Percentiles rank a stretch among this genome's conserved stretches.
Evolutionary conservation across 2,113 vertebrate genomes (phyloP).

Genomic region (Procavia capensis): DNA sequence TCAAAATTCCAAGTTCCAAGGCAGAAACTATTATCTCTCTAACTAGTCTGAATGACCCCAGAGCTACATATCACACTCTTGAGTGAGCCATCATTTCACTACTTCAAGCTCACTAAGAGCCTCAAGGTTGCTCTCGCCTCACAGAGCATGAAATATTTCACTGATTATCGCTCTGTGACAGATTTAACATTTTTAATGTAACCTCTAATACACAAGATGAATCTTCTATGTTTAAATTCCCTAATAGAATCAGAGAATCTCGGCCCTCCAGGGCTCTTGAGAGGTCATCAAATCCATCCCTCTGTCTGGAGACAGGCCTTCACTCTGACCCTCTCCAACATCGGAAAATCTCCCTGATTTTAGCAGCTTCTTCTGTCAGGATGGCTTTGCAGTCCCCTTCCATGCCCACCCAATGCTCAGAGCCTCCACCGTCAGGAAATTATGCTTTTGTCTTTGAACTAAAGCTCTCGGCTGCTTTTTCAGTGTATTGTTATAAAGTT

Average conservation of each 20-base stretch:
- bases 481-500: neutral
- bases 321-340: neutral
- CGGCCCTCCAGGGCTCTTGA: neutral
- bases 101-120: slow-evolving; percentile 39
- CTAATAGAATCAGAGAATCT: slow-evolving; percentile 61
- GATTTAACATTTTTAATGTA: slow-evolving; percentile 76
- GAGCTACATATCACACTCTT: slow-evolving; percentile 30
- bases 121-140: slow-evolving; percentile 68
- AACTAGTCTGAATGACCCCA: slow-evolving; percentile 55
- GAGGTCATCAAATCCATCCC: neutral
- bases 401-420: neutral
- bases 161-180: slow-evolving; percentile 62
- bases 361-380: neutral
- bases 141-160: slow-evolving; percentile 62
- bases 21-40: slow-evolving; percentile 65
- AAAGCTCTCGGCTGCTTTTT: neutral
- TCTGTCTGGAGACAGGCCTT: neutral
- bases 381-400: slow-evolving; percentile 24
- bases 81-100: slow-evolving; percentile 57
- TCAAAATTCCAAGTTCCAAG: slow-evolving; percentile 70
- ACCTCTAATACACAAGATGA: slow-evolving; percentile 62
- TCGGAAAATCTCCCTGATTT: neutral
- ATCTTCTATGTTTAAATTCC: slow-evolving; percentile 56
- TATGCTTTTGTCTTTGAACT: neutral
- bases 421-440: neutral